A percentile compares a stretch with the other conserved stretches of the same genome.
Evolutionary conservation across 1,140 invertebrate species (phyloP).

Genomic region (Metaphire vulgaris): DNA sequence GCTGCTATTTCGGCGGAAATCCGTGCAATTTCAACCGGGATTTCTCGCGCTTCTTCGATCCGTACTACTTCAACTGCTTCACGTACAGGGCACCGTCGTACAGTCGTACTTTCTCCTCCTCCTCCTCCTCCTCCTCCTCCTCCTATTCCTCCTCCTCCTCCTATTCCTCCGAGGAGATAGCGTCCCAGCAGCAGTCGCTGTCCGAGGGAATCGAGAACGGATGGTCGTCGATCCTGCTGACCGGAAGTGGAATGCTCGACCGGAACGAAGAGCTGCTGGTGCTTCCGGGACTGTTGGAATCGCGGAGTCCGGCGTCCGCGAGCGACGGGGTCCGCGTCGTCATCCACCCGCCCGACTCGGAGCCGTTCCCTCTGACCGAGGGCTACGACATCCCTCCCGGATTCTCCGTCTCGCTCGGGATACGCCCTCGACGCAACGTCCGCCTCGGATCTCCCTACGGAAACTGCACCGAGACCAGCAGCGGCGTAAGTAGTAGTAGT

Average conservation of each 20-base stretch:
- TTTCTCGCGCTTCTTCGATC: conserved; percentile 21
- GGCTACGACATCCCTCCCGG: conserved; percentile 49
- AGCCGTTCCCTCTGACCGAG: conserved; percentile 49
- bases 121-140: too few species aligned
- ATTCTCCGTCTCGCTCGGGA: conserved; percentile 33
- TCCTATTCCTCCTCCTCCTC: too few species aligned
- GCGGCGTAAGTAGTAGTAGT: conserved; percentile 22
- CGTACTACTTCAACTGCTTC: conserved; percentile 28
- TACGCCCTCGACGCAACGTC: conserved; percentile 24
- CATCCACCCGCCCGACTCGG: conserved; percentile 42
- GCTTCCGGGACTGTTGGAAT: conserved; percentile 22
- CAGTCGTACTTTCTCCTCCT: too few species aligned
- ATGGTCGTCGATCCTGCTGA: conserved; percentile 24
- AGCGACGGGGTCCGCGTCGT: conserved; percentile 43
- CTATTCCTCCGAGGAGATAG: too few species aligned
- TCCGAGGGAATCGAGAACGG: conserved; percentile 27
- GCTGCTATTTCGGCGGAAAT: conserved; percentile 20
- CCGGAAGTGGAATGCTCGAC: conserved; percentile 22
- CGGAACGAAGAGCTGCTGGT: too few species aligned
- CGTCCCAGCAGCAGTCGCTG: conserved; percentile 1
- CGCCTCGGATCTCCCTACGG: conserved; percentile 22
- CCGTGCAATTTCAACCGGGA: background rate
- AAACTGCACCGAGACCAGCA: conserved; percentile 18
- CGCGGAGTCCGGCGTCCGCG: conserved; percentile 14
- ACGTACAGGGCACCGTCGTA: conserved; percentile 25